Conservation (phyloP, 2,113 vertebrate genomes). For the Entomyzon cyanotis region DNA sequence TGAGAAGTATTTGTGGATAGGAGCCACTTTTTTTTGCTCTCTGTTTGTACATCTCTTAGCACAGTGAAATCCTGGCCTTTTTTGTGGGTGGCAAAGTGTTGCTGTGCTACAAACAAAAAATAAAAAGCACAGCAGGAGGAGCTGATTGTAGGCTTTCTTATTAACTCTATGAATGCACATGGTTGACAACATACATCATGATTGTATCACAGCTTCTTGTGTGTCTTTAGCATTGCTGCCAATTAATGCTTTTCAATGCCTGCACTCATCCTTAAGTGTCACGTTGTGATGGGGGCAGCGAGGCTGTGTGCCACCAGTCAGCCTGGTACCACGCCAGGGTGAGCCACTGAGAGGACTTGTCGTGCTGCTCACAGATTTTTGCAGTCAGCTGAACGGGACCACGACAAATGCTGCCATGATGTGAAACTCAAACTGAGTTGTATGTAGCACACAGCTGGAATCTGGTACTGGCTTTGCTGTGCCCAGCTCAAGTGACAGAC, state of each 20-base stretch:
- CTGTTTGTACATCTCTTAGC: background rate
- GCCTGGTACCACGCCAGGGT: background rate
- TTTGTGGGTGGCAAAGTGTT: background rate
- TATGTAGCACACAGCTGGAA: slow-evolving; percentile 7
- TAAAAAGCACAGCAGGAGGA: background rate
- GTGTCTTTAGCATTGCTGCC: background rate
- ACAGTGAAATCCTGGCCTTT: background rate
- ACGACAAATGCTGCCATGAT: background rate
- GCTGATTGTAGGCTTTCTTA: background rate
- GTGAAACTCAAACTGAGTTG: background rate
- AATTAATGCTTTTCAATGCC: background rate
- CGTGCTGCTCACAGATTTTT: background rate
- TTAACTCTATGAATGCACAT: background rate
- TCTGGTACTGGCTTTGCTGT: background rate
- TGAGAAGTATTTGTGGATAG: background rate
- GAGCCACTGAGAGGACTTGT: background rate
- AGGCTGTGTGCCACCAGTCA: background rate
- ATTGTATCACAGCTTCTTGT: background rate
- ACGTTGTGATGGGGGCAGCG: accelerated
- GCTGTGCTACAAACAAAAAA: background rate
- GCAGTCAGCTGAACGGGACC: background rate
- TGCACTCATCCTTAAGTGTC: accelerated
- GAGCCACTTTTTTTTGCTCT: background rate
- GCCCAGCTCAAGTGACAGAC: slow-evolving; percentile 4
- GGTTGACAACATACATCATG: background rate